Conservation (phyloP, 92 coral and sea anemone genomes). For the Palythoa grandiflora region DNA sequence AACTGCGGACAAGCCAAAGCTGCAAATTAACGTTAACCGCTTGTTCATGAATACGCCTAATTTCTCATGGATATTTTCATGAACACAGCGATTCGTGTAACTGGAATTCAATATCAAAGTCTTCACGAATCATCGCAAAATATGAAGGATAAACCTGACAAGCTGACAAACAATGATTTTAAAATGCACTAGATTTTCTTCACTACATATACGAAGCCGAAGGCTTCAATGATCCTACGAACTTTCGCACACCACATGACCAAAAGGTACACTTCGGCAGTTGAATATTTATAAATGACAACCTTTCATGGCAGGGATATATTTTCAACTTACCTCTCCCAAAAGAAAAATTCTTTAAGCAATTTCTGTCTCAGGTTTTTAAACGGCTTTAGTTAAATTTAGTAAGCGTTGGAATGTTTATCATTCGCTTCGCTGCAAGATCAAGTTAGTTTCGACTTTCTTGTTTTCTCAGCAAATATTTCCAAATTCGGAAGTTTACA, state of each 20-base stretch:
- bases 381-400: neutral
- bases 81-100: neutral
- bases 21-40: neutral
- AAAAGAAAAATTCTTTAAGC: neutral
- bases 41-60: neutral
- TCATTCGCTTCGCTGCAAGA: neutral
- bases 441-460: neutral
- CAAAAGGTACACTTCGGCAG: conserved; percentile 17
- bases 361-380: no score
- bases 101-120: neutral
- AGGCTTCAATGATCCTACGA: no score
- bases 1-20: neutral
- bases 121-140: neutral
- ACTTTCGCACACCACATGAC: conserved; percentile 2
- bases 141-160: neutral
- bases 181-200: neutral
- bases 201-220: neutral
- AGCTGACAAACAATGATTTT: neutral
- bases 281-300: conserved; percentile 9
- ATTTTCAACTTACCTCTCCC: conserved; percentile 4
- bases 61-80: neutral
- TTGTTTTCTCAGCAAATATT: conserved; percentile 31
- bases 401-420: neutral
- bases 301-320: neutral
- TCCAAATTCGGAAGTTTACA: conserved; percentile 39